These are phyloP conservation scores for Drosophila greeni DNA, from an alignment of 2,888 invertebrate genomes.

Conservation along the genomic window DNA sequence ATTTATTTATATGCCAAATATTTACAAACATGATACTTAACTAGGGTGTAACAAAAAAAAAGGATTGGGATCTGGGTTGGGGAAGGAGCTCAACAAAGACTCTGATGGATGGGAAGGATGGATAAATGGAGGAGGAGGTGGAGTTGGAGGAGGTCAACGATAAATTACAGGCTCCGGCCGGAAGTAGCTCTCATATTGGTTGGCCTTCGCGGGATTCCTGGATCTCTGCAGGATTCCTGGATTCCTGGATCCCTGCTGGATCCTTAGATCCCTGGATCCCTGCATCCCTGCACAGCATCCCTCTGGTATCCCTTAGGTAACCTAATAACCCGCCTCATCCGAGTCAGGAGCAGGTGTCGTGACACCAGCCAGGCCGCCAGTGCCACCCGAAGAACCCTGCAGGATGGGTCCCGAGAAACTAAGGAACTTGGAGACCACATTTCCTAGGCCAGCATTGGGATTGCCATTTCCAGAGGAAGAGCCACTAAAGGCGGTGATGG, in stretches of 20 bases:
- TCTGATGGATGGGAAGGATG: slow-evolving; percentile 12
- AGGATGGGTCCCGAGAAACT: slow-evolving; percentile 78
- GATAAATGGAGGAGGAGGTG: neutral
- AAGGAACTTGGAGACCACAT: slow-evolving; percentile 78
- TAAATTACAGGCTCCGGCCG: slow-evolving; percentile 27
- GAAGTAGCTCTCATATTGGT: slow-evolving; percentile 19
- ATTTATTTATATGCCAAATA: slow-evolving; percentile 56
- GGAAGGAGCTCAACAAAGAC: slow-evolving; percentile 9
- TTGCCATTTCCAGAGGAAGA: slow-evolving; percentile 79
- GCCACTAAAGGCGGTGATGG: slow-evolving; percentile 80
- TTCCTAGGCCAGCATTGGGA: slow-evolving; percentile 76
- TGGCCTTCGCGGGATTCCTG: neutral
- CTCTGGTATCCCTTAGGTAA: no score
- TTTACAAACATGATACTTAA: slow-evolving; percentile 71
- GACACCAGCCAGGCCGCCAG: slow-evolving; percentile 61
- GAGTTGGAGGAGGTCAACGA: slow-evolving; percentile 15
- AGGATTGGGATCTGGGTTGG: slow-evolving; percentile 2
- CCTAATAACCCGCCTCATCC: slow-evolving; percentile 77
- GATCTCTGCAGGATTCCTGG: no score
- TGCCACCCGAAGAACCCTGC: slow-evolving; percentile 77
- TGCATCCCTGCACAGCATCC: slow-evolving; percentile 3
- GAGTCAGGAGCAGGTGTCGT: slow-evolving; percentile 76
- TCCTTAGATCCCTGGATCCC: neutral
- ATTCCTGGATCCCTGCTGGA: neutral
- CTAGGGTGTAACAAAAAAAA: slow-evolving; percentile 49